Evolutionary conservation across 2,113 vertebrate genomes (phyloP).

Genomic region (Corythornis madagascariensis): DNA sequence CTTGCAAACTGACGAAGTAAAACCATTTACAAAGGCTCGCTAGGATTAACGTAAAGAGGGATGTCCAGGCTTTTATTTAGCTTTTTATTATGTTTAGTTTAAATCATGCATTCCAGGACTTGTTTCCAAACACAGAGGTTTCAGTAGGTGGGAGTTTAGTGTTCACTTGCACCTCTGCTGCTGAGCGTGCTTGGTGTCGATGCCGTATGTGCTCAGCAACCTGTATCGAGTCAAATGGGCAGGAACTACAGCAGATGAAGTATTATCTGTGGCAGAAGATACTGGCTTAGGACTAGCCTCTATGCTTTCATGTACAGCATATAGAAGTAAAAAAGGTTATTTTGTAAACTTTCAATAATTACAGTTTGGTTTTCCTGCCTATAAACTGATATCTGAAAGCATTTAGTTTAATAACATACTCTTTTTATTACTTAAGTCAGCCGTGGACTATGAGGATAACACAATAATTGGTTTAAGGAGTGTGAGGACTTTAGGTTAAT

Average conservation of each 20-base stretch:
- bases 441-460: background rate
- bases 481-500: background rate
- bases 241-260: background rate
- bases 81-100: background rate
- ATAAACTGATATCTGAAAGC: background rate
- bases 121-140: background rate
- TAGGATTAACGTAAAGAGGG: background rate
- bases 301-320: accelerated
- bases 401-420: background rate
- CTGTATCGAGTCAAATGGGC: accelerated
- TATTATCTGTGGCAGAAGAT: background rate
- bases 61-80: background rate
- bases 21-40: background rate
- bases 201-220: accelerated
- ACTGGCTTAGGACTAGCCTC: background rate
- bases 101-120: background rate
- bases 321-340: background rate
- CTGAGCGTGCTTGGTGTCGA: accelerated
- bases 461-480: background rate
- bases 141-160: background rate
- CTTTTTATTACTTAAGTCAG: background rate
- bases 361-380: background rate
- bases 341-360: background rate
- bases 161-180: accelerated
- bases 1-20: background rate